phyloP scores from a whole-genome alignment of 1,140 invertebrate species.

The Holotrichia oblita region DNA sequence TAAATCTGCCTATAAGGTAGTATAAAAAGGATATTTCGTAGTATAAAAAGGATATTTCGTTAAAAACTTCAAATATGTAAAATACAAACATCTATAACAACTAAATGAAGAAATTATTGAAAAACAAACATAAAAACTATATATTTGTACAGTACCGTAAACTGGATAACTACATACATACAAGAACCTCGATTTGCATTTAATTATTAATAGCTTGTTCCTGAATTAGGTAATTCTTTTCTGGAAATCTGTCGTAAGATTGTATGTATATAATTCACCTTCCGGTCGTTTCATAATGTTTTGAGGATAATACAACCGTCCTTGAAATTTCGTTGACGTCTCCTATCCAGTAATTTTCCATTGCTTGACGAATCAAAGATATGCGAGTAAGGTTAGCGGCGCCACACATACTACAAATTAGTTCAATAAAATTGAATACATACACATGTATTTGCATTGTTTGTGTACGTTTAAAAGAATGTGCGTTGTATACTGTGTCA shows the following conservation, averaged over 20 bases:
- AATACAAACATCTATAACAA: too few relatives aligned
- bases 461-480: conserved; percentile 6
- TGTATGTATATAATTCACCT: conserved; percentile 17
- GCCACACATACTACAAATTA: background rate
- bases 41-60: too few relatives aligned
- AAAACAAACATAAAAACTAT: too few relatives aligned
- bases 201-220: too few relatives aligned
- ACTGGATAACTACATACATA: too few relatives aligned
- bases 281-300: conserved; percentile 15
- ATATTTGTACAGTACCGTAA: too few relatives aligned
- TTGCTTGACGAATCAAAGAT: background rate
- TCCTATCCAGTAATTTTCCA: conserved; percentile 31
- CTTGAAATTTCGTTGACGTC: background rate
- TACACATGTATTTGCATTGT: background rate
- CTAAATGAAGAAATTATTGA: too few relatives aligned
- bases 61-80: too few relatives aligned
- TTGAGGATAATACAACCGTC: background rate
- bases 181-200: too few relatives aligned
- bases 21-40: too few relatives aligned
- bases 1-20: too few relatives aligned
- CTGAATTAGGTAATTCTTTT: background rate
- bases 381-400: conserved; percentile 6
- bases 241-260: background rate
- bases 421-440: conserved; percentile 29
- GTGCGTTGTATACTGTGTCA: background rate